Percentiles rank a stretch among this genome's conserved stretches.
Evolutionary conservation across 2,797 vertebrate genomes (phyloP).

Genomic region (Chrysocyon brachyurus): DNA sequence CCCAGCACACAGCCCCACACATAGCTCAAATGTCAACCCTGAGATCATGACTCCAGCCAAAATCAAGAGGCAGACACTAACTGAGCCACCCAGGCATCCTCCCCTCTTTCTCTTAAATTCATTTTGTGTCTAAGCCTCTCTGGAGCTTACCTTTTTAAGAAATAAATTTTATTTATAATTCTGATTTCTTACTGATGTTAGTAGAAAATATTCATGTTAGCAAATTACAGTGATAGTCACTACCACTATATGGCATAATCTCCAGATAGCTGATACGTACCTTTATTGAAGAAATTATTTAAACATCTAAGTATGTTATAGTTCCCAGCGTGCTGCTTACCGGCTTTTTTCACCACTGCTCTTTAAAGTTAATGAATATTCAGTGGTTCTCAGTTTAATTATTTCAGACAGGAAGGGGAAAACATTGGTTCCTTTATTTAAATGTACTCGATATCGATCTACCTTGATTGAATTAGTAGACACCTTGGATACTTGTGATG

Average conservation of each 20-base stretch:
- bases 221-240: conserved; percentile 24
- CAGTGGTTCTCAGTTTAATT: conserved; percentile 34
- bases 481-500: background rate
- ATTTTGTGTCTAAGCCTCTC: conserved; percentile 45
- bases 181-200: conserved; percentile 46
- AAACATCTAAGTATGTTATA: conserved; percentile 22
- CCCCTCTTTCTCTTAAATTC: background rate
- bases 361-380: conserved; percentile 64
- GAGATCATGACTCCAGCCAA: background rate
- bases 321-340: background rate
- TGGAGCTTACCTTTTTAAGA: background rate
- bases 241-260: background rate
- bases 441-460: background rate
- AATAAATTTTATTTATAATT: conserved; percentile 11
- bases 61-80: background rate
- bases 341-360: background rate
- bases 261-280: background rate
- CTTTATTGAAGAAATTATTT: conserved; percentile 48
- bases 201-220: conserved; percentile 16
- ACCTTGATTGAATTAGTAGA: background rate
- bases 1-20: background rate
- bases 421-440: conserved; percentile 35
- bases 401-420: conserved; percentile 1
- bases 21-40: background rate
- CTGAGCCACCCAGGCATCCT: background rate